phyloP scores from a whole-genome alignment of 2,797 vertebrate species.

The Microctenopoma lineatum region DNA sequence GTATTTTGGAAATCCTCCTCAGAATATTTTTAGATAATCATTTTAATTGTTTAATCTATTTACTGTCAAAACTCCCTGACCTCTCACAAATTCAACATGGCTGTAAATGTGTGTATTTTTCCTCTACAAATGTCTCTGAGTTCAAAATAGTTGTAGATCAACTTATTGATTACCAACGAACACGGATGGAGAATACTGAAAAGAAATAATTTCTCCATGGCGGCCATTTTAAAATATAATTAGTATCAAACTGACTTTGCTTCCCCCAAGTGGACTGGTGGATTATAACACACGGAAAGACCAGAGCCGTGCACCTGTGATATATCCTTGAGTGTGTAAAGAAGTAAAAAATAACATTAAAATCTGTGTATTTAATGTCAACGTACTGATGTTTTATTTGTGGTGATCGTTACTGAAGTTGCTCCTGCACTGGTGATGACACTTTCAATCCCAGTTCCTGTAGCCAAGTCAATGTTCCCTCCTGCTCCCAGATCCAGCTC shows the following conservation, averaged over 20 bases:
- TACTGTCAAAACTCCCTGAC: too few relatives aligned
- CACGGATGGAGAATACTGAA: too few relatives aligned
- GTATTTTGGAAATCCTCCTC: not conserved
- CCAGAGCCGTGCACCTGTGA: not conserved
- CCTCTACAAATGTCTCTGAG: too few relatives aligned
- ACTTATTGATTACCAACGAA: not conserved
- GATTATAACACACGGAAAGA: not conserved
- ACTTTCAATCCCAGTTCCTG: slow-evolving; percentile 53
- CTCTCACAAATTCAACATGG: too few relatives aligned
- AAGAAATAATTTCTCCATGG: not conserved
- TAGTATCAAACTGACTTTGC: not conserved
- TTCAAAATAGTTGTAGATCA: not conserved
- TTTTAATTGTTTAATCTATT: too few relatives aligned
- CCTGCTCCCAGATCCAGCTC: slow-evolving; percentile 63
- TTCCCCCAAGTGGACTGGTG: slow-evolving; percentile 13
- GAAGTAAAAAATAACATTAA: not conserved
- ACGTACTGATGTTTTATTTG: slow-evolving; percentile 71
- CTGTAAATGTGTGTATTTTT: too few relatives aligned
- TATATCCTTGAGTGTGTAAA: not conserved
- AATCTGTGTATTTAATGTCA: slow-evolving; percentile 4
- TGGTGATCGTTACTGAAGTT: slow-evolving; percentile 38
- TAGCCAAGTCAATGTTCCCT: slow-evolving; percentile 38
- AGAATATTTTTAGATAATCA: too few relatives aligned
- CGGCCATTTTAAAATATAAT: not conserved
- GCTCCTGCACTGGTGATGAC: slow-evolving; percentile 57